Evolutionary conservation across 2,113 vertebrate genomes (phyloP), one percentile per base, ranked within the genome.

Genomic region (Tragelaphus scriptus): DNA sequence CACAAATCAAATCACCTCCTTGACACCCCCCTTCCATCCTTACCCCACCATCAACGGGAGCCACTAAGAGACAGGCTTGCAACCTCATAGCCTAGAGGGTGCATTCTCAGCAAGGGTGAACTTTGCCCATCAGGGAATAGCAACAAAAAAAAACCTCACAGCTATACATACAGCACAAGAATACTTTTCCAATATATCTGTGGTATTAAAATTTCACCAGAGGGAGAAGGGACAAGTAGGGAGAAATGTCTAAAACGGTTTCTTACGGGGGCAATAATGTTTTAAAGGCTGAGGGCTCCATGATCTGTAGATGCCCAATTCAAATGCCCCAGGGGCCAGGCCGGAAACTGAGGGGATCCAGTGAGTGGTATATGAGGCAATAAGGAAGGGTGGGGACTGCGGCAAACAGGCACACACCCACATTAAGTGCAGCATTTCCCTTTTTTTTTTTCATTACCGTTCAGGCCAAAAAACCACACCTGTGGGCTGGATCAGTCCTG

Each of bases 31-130:
- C 28, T 68, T 23, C 53, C 32, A 2, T 7, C 30, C 28, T 32
- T 32, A 10, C n/a, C 6, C 4, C 32, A 5, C 7, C 23, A 1
- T 0, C 68, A 25, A 7, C 13, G 14, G 30, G 6, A 40, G n/a
- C 44, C 63, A 9, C 40, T 30, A 23, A 51, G 40, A 85, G 53
- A 21, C 16, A 23, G 51, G 14, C 53, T 40, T 23, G 15, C 4
- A 6, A 32, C 17, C 30, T 14, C 28, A 15, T 40, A 40, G 71
- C 71, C 71, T 40, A 25, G 7, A 77, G 30, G 53, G 23, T 17
- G 5, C 6, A 2, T 56, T 85, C 81, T 68, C 44, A 61, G 36
- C 13, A 53, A 21, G 25, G 25, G 4, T 55, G 26, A 63, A n/a
- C 26, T 17, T 90, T 77, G 49, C 8, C 71, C 80, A 14, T 84